Conservation (phyloP, 2,888 invertebrate species). For the Camponotus fellah region DNA sequence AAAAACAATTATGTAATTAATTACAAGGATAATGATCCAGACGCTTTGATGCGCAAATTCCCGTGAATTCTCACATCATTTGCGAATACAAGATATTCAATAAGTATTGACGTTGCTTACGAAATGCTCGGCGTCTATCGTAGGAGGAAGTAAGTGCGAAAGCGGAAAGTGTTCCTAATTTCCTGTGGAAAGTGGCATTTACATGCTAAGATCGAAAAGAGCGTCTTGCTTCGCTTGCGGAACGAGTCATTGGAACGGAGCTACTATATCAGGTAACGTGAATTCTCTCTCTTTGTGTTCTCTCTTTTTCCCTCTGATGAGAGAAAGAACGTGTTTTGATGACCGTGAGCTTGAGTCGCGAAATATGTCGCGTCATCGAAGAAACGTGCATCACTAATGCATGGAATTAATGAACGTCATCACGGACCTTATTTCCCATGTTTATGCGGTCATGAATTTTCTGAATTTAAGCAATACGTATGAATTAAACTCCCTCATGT, state of each 20-base stretch:
- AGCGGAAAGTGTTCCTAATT: slow-evolving; percentile 60
- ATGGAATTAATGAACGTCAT: slow-evolving; percentile 12
- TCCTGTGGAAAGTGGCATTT: slow-evolving; percentile 66
- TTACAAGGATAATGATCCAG: neutral
- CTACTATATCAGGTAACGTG: slow-evolving; percentile 22
- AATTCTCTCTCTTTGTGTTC: slow-evolving; percentile 2
- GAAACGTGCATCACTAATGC: slow-evolving; percentile 14
- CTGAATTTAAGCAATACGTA: neutral
- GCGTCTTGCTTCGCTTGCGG: slow-evolving; percentile 63
- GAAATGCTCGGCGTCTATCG: neutral
- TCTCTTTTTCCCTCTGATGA: neutral
- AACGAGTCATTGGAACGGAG: slow-evolving; percentile 58
- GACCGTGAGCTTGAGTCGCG: slow-evolving; percentile 59
- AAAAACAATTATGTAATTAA: neutral
- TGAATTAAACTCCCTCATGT: neutral
- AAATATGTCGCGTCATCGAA: slow-evolving; percentile 29
- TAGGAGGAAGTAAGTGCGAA: slow-evolving; percentile 56
- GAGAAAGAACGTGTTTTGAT: slow-evolving; percentile 15
- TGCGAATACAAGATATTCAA: neutral
- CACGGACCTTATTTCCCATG: slow-evolving; percentile 11
- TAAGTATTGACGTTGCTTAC: slow-evolving; percentile 5
- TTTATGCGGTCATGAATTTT: slow-evolving; percentile 9
- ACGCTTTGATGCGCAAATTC: neutral
- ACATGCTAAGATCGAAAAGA: slow-evolving; percentile 56
- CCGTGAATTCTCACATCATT: neutral